These are phyloP conservation scores for Enteromius thamalakanensis DNA, from an alignment of 2,797 vertebrate species.

Conservation along the genomic window DNA sequence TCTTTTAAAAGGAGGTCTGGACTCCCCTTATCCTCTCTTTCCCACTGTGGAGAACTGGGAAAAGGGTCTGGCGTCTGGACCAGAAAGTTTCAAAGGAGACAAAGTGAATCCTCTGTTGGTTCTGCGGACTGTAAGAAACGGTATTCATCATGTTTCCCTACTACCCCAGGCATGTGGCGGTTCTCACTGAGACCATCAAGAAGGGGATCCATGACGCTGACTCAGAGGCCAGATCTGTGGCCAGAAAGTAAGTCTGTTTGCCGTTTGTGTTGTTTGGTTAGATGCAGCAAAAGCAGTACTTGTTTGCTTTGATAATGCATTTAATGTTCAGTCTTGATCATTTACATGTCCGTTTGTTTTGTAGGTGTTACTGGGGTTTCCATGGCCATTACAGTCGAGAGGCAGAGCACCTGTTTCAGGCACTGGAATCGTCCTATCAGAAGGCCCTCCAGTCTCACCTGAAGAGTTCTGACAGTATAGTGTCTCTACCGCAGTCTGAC, in stretches of 20 bases:
- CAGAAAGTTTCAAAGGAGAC: constrained; percentile 48
- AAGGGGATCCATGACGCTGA: constrained; percentile 97
- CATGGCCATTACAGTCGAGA: constrained; percentile 93
- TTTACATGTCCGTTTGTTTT: neutral
- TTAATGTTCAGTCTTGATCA: neutral
- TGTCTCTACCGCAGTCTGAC: constrained; percentile 94
- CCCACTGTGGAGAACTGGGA: constrained; percentile 56
- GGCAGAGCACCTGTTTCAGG: constrained; percentile 93
- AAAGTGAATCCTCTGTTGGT: neutral
- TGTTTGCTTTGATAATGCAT: neutral
- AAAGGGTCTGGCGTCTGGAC: constrained; percentile 39
- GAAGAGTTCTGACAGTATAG: constrained; percentile 94
- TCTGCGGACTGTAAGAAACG: constrained; percentile 9
- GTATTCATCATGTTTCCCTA: constrained; percentile 68
- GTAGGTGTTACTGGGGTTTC: constrained; percentile 97
- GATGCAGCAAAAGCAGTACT: neutral
- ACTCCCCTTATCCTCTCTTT: constrained; percentile 61
- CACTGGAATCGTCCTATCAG: constrained; percentile 94
- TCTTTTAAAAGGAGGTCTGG: constrained; percentile 70
- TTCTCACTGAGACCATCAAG: constrained; percentile 96
- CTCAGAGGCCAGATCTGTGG: constrained; percentile 95
- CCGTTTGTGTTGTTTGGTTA: neutral
- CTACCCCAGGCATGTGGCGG: constrained; percentile 90
- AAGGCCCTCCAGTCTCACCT: constrained; percentile 94
- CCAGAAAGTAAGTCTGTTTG: constrained; percentile 90